Conservation (phyloP, 2,888 invertebrate species). For the Ferdinandea cuprea region DNA sequence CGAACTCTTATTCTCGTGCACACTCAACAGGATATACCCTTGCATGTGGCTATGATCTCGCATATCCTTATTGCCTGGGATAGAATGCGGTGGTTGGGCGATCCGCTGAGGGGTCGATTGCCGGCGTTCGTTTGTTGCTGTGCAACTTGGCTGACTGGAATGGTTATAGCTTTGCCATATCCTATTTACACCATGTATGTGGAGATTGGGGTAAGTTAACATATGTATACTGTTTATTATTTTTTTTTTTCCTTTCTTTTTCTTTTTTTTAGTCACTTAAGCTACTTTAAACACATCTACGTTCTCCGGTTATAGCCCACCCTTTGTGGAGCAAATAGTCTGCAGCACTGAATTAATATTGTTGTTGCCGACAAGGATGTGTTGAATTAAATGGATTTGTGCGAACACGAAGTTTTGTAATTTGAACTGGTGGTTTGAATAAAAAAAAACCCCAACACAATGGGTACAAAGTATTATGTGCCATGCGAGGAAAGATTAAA, state of each 20-base stretch:
- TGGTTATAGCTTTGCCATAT: conserved; percentile 89
- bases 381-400: neutral
- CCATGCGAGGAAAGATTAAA: no score
- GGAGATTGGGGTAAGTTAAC: conserved; percentile 86
- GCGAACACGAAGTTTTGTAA: neutral
- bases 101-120: conserved; percentile 86
- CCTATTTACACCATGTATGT: conserved; percentile 89
- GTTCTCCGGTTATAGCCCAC: neutral
- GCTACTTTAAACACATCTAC: neutral
- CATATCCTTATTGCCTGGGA: conserved; percentile 88
- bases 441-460: no score
- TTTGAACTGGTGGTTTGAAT: neutral
- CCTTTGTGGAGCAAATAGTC: neutral
- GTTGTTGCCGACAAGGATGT: neutral
- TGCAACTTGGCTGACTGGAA: conserved; percentile 88
- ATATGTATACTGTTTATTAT: neutral
- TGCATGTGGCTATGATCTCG: conserved; percentile 88
- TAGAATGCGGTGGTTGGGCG: conserved; percentile 86
- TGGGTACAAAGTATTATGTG: no score
- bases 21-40: conserved; percentile 86
- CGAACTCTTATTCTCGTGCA: neutral
- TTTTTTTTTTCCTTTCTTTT: neutral
- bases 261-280: neutral
- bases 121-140: conserved; percentile 88
- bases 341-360: neutral